Evolutionary conservation across 2,888 invertebrate species (phyloP).

Genomic region (Empis stercorea): DNA sequence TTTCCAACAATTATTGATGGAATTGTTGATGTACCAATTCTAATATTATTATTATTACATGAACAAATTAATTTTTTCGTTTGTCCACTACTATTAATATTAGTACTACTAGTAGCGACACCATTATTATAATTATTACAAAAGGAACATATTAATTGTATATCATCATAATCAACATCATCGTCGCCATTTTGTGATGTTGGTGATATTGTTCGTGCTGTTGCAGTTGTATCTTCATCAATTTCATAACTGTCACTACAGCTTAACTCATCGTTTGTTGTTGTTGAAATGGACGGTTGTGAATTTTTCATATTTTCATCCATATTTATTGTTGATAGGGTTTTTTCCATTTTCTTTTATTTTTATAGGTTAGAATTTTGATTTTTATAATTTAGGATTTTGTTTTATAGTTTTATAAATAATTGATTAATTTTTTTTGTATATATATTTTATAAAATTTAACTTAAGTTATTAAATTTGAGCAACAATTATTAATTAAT

Average conservation of each 20-base stretch:
- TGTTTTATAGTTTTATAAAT: too few species aligned
- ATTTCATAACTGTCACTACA: neutral
- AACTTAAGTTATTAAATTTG: slow-evolving; percentile 1
- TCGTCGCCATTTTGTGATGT: neutral
- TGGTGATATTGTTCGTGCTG: neutral
- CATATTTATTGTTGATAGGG: neutral
- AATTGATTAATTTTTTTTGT: slow-evolving; percentile 1
- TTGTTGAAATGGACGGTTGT: neutral
- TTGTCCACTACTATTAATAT: neutral
- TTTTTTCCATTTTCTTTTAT: too few species aligned
- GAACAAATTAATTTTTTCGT: neutral
- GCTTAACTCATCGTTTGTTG: neutral
- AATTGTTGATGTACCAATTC: neutral
- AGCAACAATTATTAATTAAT: slow-evolving; percentile 5
- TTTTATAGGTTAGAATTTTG: too few species aligned
- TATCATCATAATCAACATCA: neutral
- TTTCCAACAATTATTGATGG: neutral
- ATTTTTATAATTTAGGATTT: too few species aligned
- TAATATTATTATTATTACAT: neutral
- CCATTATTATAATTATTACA: neutral
- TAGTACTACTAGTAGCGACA: neutral
- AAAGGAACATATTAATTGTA: neutral
- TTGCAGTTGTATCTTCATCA: neutral
- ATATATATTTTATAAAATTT: slow-evolving; percentile 1
- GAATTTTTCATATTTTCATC: neutral